Percentiles rank a stretch among this genome's conserved stretches.
Evolutionary conservation across 2,113 vertebrate species (phyloP).

Genomic region (Paramisgurnus dabryanus): DNA sequence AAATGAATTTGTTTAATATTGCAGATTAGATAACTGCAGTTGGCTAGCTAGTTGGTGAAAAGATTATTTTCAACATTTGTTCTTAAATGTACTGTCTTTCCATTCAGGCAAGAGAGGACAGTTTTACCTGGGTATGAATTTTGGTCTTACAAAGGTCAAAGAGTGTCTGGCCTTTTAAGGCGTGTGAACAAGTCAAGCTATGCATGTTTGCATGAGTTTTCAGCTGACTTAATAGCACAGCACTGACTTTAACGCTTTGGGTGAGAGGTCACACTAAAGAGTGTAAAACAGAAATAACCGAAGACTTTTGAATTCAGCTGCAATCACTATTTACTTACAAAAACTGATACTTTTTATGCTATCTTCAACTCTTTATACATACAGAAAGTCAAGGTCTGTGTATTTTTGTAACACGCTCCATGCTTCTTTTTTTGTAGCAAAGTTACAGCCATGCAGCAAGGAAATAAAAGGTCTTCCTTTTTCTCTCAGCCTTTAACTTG

Average conservation of each 20-base stretch:
- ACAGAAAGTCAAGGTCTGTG: not conserved
- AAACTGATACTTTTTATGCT: not conserved
- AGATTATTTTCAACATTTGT: conserved; percentile 48
- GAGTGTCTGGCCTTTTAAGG: conserved; percentile 56
- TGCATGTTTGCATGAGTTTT: conserved; percentile 65
- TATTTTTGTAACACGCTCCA: conserved; percentile 49
- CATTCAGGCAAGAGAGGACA: conserved; percentile 64
- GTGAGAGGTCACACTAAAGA: not conserved
- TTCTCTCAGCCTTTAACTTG: conserved; percentile 39
- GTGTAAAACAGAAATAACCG: too few species aligned
- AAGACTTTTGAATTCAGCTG: not conserved
- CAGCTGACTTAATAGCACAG: conserved; percentile 40
- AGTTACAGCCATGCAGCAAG: conserved; percentile 63
- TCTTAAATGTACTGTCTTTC: conserved; percentile 57
- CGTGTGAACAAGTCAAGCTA: conserved; percentile 52
- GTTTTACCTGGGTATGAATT: conserved; percentile 67
- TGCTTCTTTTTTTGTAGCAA: conserved; percentile 67
- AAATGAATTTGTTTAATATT: not conserved
- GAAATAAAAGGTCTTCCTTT: conserved; percentile 63
- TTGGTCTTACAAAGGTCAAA: conserved; percentile 58
- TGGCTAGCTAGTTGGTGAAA: not conserved
- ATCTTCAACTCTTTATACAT: not conserved
- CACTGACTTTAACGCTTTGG: not conserved
- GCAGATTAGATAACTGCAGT: not conserved
- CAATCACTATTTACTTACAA: not conserved